Percentiles rank a stretch among this genome's conserved stretches.
Evolutionary conservation across 2,113 vertebrate genomes (phyloP).

Genomic region (Carollia perspicillata): DNA sequence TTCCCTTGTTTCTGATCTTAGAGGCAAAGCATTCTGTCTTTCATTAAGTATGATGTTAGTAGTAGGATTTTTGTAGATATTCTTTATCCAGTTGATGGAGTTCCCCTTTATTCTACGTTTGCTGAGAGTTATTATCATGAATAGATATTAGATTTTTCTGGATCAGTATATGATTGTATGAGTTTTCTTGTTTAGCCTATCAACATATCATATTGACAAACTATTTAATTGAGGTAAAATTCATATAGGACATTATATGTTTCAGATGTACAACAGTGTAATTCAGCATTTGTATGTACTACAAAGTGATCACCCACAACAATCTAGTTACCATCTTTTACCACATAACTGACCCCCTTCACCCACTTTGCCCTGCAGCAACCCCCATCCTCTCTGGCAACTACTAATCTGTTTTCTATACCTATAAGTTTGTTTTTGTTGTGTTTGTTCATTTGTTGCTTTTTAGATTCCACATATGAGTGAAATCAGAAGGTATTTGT

Average conservation of each 20-base stretch:
- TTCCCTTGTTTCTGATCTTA: slow-evolving; percentile 22
- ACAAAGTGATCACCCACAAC: neutral
- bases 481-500: neutral
- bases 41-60: neutral
- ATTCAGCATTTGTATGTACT: neutral
- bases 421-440: neutral
- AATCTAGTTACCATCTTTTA: neutral
- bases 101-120: neutral
- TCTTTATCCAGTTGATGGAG: neutral
- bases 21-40: neutral
- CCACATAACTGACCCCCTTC: neutral
- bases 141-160: neutral
- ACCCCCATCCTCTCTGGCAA: neutral
- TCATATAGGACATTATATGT: neutral
- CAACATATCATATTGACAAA: neutral
- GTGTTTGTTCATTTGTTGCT: neutral
- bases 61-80: neutral
- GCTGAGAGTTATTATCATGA: neutral
- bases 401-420: neutral
- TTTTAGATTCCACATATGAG: neutral
- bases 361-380: neutral
- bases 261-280: neutral
- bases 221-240: neutral
- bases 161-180: neutral
- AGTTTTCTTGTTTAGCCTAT: neutral